Evolutionary conservation across 2,113 vertebrate species (phyloP), one percentile per base, ranked within the genome.

Genomic region (Nycticebus coucang): DNA sequence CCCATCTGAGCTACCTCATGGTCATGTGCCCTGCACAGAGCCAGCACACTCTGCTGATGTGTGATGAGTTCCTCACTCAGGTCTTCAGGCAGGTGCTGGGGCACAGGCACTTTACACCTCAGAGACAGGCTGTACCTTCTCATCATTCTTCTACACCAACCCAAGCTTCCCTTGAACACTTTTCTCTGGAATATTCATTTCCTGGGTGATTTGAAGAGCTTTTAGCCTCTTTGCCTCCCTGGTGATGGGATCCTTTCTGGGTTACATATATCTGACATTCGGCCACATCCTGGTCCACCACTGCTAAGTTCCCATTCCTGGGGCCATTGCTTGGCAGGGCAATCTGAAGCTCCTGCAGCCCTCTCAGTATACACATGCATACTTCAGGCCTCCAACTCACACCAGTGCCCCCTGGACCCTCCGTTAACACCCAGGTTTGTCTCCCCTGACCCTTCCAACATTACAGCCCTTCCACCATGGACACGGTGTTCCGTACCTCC

Each of bases 181-280:
- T 14, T 98, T 98, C 87, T 97, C 97, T 3, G 97, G 97, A 37
- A 98, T 98, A 84, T 97, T 97, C 97, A 98, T 97, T 5, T 98
- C 97, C 95, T 98, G 97, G 50, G 97, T 97, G 0, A 98, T 98
- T 45, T 97, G 97, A 0, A 98, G 95, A 0, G 97, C 97, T 33
- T 98, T 97, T 66, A 98, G 74, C 85, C 97, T 97, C 97, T 97
- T 97, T 0, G 97, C 97, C 92, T 98, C 97, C 72, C 97, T 78
- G 64, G 97, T 98, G 93, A 98, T 98, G 0, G 97, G 97, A 81
- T 97, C 97, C 41, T 97, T 97, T 18, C 97, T 97, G 95, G 97
- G 97, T 93, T 98, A 97, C 97, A 97, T 97, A 87, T 95, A 96
- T 1, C 97, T 53, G 5, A 98, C 97, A 0, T 97, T 98, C 97